These are phyloP conservation scores for Ictalurus furcatus DNA, from an alignment of 2,113 vertebrate species.

Conservation along the genomic window DNA sequence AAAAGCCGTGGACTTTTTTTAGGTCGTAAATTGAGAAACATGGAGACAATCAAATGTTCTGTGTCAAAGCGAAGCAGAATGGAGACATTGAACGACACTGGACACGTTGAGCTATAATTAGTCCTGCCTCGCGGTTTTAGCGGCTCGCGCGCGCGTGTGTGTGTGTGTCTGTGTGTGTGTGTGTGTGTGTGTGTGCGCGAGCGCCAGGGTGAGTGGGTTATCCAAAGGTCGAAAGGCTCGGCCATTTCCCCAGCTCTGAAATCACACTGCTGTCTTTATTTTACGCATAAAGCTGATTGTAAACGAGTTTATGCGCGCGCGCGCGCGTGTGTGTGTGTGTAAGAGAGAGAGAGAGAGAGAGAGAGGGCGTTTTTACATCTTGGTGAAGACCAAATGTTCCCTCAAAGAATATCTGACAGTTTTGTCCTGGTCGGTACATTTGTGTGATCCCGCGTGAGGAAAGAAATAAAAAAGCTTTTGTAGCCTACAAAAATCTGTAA, in stretches of 20 bases:
- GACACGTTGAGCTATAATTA: constrained; percentile 72
- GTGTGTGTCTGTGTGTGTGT: constrained; percentile 65
- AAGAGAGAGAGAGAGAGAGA: no score
- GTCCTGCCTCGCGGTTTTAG: neutral
- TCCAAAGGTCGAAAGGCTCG: constrained; percentile 68
- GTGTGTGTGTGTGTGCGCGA: constrained; percentile 42
- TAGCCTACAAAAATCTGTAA: neutral
- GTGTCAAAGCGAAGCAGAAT: constrained; percentile 58
- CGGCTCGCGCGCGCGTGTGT: constrained; percentile 59
- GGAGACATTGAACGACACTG: constrained; percentile 64
- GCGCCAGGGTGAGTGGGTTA: constrained; percentile 74
- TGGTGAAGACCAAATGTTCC: neutral
- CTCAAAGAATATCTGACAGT: neutral
- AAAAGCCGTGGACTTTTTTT: constrained; percentile 33
- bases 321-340: constrained; percentile 4
- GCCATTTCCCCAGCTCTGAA: constrained; percentile 60
- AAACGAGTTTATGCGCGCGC: constrained; percentile 11
- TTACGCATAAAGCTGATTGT: constrained; percentile 27
- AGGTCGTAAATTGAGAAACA: constrained; percentile 57
- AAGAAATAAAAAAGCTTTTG: neutral
- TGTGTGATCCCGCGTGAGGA: no score
- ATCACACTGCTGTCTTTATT: constrained; percentile 66
- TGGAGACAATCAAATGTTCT: constrained; percentile 62
- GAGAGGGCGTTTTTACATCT: neutral
- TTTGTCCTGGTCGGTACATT: neutral